Conservation (phyloP, 2,797 vertebrate genomes). For the Neoniphon sammara region DNA sequence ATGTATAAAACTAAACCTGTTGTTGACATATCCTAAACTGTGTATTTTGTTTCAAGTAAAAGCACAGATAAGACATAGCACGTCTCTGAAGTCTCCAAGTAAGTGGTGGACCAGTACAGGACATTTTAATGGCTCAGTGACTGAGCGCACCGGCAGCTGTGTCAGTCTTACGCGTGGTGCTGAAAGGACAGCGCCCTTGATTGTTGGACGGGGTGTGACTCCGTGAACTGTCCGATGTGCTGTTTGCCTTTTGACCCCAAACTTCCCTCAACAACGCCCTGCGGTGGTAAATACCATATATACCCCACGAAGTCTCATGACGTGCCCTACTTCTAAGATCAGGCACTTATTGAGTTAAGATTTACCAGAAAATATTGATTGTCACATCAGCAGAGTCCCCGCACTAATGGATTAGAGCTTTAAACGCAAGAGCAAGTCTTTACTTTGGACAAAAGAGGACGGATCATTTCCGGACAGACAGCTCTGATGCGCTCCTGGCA, state of each 20-base stretch:
- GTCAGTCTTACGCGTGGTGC: slow-evolving; percentile 65
- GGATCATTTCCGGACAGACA: slow-evolving; percentile 58
- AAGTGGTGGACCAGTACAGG: no score
- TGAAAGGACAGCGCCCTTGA: slow-evolving; percentile 82
- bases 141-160: no score
- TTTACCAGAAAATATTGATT: neutral
- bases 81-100: no score
- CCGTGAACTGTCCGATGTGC: slow-evolving; percentile 66
- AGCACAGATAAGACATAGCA: neutral
- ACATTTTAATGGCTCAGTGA: no score
- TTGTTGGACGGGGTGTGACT: slow-evolving; percentile 76
- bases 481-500: slow-evolving; percentile 36
- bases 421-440: slow-evolving; percentile 1
- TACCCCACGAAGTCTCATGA: neutral
- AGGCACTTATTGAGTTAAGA: neutral
- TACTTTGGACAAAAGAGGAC: slow-evolving; percentile 37
- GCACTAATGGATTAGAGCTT: slow-evolving; percentile 6
- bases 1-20: no score
- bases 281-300: neutral
- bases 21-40: neutral
- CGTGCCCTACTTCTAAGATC: slow-evolving; percentile 7
- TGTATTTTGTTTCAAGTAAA: neutral
- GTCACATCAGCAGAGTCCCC: neutral
- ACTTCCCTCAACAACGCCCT: slow-evolving; percentile 21
- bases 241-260: slow-evolving; percentile 51